These are phyloP conservation scores for Dendroctonus ponderosae DNA, from an alignment of 1,140 invertebrate species.

Conservation along the genomic window DNA sequence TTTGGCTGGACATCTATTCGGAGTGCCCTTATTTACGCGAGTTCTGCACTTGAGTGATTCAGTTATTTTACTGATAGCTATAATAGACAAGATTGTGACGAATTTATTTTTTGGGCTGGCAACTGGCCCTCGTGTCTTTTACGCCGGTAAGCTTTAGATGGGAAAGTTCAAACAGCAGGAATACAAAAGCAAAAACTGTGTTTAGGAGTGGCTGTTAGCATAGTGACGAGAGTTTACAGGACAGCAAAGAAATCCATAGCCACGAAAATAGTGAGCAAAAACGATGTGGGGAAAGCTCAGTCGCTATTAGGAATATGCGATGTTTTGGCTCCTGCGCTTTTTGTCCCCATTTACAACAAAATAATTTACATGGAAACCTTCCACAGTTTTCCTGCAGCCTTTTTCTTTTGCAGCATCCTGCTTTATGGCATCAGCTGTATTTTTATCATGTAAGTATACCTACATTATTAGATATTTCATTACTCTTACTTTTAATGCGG, in stretches of 20 bases:
- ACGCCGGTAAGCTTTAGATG: constrained; percentile 41
- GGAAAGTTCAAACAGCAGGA: no score
- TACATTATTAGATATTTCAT: no score
- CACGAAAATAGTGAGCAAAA: constrained; percentile 57
- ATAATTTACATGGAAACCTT: constrained; percentile 52
- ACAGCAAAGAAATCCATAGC: constrained; percentile 58
- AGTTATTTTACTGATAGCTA: constrained; percentile 41
- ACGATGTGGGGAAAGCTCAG: constrained; percentile 58
- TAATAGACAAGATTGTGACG: constrained; percentile 44
- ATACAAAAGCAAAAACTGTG: not conserved
- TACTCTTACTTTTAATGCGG: no score
- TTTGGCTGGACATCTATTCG: constrained; percentile 40
- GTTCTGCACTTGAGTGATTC: constrained; percentile 43
- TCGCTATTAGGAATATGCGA: constrained; percentile 59
- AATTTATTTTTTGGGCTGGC: constrained; percentile 44
- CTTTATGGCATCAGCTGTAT: constrained; percentile 23
- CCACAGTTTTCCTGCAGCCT: constrained; percentile 50
- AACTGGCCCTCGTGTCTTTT: constrained; percentile 36
- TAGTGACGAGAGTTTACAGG: constrained; percentile 55
- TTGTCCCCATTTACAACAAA: constrained; percentile 54
- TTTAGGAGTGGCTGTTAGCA: constrained; percentile 51
- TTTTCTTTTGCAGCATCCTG: constrained; percentile 52
- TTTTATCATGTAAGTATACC: constrained; percentile 13
- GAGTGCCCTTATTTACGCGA: constrained; percentile 44
- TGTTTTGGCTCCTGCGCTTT: constrained; percentile 53